These are phyloP conservation scores for Poicephalus gulielmi DNA, from an alignment of 2,113 vertebrate genomes.

Conservation along the genomic window DNA sequence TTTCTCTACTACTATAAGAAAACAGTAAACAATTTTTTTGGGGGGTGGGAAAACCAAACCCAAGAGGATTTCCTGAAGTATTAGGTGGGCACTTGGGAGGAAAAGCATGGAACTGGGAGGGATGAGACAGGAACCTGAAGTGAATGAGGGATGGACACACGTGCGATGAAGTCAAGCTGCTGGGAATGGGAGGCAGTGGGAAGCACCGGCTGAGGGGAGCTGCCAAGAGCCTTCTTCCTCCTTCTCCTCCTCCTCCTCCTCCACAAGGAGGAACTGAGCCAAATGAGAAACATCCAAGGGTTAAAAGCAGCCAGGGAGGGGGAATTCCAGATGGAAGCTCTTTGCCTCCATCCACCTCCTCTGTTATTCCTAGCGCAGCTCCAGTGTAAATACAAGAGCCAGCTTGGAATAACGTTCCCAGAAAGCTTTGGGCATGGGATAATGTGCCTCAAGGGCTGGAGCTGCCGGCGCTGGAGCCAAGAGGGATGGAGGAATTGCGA, in stretches of 20 bases:
- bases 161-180: fast-evolving
- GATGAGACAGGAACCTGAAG: neutral
- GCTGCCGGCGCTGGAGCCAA: fast-evolving
- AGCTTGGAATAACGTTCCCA: neutral
- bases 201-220: neutral
- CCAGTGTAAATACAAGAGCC: neutral
- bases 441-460: fast-evolving
- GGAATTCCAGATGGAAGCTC: neutral
- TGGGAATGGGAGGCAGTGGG: neutral
- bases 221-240: neutral
- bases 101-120: neutral
- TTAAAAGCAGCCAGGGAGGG: fast-evolving
- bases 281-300: fast-evolving
- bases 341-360: neutral
- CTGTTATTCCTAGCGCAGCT: neutral
- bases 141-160: neutral
- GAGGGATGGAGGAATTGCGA: fast-evolving
- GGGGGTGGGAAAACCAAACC: neutral
- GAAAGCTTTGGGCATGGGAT: fast-evolving
- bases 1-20: no score
- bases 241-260: neutral
- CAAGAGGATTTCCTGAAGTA: neutral
- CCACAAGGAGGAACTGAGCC: fast-evolving
- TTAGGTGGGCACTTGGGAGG: neutral
- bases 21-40: no score